Conservation (phyloP, 2,113 vertebrate genomes). For the Tragulus kanchil region DNA sequence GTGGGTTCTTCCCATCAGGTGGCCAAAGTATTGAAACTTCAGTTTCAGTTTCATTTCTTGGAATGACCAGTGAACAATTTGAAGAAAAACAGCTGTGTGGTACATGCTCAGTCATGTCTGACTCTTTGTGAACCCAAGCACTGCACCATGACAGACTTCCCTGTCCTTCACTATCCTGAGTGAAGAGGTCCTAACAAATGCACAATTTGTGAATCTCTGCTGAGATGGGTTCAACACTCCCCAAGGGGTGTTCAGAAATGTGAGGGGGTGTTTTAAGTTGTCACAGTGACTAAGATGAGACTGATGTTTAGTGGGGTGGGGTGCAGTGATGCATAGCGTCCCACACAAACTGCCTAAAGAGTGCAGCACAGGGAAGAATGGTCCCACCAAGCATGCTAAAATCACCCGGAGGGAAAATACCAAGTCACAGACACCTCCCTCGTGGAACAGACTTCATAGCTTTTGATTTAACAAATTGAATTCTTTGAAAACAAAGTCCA, state of each 20-base stretch:
- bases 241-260: not conserved
- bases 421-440: not conserved
- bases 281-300: not conserved
- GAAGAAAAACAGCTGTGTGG: no score
- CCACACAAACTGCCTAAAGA: not conserved
- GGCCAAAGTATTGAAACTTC: no score
- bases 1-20: no score
- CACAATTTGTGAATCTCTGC: not conserved
- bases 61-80: no score
- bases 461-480: not conserved
- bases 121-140: not conserved
- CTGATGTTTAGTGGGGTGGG: not conserved
- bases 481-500: conserved; percentile 46
- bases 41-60: no score
- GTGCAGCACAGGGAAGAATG: not conserved
- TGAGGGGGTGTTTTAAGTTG: not conserved
- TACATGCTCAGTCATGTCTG: not conserved
- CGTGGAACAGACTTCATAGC: not conserved
- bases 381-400: not conserved
- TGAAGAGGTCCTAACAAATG: not conserved
- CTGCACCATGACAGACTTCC: not conserved
- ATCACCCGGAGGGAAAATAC: not conserved
- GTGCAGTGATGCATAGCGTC: not conserved
- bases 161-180: not conserved
- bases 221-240: not conserved